Evolutionary conservation across 2,113 vertebrate genomes (phyloP), one percentile per base, ranked within the genome.

Genomic region (Anser cygnoides): DNA sequence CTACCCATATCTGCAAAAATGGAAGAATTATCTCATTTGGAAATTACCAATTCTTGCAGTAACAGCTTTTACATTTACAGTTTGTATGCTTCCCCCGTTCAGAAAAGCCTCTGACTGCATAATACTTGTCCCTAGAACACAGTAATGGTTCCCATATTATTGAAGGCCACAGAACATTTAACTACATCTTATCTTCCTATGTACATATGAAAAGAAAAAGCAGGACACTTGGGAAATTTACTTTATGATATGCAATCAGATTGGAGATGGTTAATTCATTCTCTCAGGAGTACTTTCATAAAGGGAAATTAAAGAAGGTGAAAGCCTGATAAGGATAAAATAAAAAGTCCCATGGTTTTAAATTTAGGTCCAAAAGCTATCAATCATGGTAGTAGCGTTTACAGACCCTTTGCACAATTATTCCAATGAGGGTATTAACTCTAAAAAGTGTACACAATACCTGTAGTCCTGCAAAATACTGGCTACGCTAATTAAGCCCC

Each of bases 101-200:
- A 92, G 85, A 95, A 96, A 95, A 94, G 90, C 86, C 92, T 97
- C 50, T 79, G 59, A 86, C 89, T 78, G 91, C 81, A 37, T 73
- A 94, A 96, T 44, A 90, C 68, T 84, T 87, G 85, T 90, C 62
- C 10, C 96, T 90, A 92, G 75, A 97, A 95, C 94, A 97, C 82
- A 97, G 96, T 94, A 88, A 94, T 73, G 92, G 59, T 91, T 97
- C 89, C 93, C 14, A 5, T 95, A 20, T 79, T 96, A 92, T 96
- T 95, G 97, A 98, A 98, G 98, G 98, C 97, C 98, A 98, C 98
- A 96, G 95, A 98, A 96, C 95, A 90, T 97, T 95, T 91, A 93
- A 93, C 94, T 91, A 84, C 84, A 61, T 61, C 84, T 92, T 81
- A 77, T 79, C 90, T 93, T 89, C 96, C 85, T 95, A 91, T 67